Base-by-base conservation (phyloP, 1,140 invertebrate species). In the Laodelphax striatellus region DNA sequence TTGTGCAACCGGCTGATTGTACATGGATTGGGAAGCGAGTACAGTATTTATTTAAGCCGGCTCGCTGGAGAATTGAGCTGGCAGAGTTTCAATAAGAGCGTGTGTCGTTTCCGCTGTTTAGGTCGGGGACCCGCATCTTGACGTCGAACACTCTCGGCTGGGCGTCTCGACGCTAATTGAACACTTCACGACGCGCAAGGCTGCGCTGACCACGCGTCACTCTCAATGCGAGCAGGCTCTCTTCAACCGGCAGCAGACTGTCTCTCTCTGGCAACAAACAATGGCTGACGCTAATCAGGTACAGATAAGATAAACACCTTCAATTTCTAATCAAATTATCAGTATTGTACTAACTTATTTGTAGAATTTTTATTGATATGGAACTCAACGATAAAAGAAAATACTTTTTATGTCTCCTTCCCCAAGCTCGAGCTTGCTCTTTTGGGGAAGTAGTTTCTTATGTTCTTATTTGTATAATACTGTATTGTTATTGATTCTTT, bases 251-350 rank as follows among this genome's bases (percentile, higher is more conserved):
- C 80, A 83, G 58, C 82, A 88, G 71, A 76, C 82, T 59, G 75
- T 80, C 52, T 78, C 82, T 31, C 79, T 83, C 41, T 83, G 84
- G 72, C 81, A 88, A 66, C 77, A 80, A 70, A 85, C 83, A 69
- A 77, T 89, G 67, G 81, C 82, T 67, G 87, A 90, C 70, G 85
- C 85, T 64, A 80, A 81, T 53, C 84, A 80, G 78, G 87, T 90
- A 67, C 73, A 72, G 5, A n/a, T n/a, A n/a, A n/a, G n/a, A n/a
- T n/a, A n/a, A n/a, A 5, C 19, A 46, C 43, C 11, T 13, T 5
- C 19, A 46, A 5, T 19, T 13, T 46, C 28, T 31, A 31, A 31
- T 31, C 28, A 9, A 31, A 31, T 31, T 31, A 9, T 31, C 28
- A 9, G 9, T 31, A n/a, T n/a, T n/a, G n/a, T n/a, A n/a, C n/a